phyloP scores from a whole-genome alignment of 2,797 vertebrate species.

The Pelodytes ibericus region DNA sequence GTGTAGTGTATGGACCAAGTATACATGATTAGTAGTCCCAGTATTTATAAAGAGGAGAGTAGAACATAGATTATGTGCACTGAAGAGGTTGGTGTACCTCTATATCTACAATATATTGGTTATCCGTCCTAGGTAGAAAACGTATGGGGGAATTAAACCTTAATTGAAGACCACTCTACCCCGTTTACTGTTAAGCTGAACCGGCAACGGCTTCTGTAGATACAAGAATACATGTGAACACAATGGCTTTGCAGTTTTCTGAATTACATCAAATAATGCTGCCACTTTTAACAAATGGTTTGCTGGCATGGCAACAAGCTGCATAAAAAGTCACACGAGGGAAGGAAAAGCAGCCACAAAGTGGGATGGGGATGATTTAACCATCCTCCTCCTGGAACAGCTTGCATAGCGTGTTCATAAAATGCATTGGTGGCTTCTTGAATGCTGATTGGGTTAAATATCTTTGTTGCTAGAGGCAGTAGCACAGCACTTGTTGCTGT shows the following conservation, averaged over 20 bases:
- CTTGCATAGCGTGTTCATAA: neutral
- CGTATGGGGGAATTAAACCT: neutral
- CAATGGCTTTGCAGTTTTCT: constrained; percentile 42
- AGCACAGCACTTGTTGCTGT: constrained; percentile 60
- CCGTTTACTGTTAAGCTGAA: neutral
- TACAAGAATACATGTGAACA: constrained; percentile 14
- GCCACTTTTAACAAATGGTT: constrained; percentile 51
- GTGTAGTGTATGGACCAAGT: no score
- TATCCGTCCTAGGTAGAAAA: neutral
- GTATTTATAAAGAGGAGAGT: no score
- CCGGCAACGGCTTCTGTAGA: neutral
- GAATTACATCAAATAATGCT: constrained; percentile 50
- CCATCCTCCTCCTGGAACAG: neutral
- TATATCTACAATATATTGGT: no score
- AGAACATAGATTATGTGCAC: no score
- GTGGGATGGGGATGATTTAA: constrained; percentile 28
- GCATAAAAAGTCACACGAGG: constrained; percentile 35
- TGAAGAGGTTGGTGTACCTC: no score
- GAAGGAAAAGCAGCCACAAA: constrained; percentile 35
- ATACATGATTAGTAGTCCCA: no score
- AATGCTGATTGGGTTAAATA: constrained; percentile 18
- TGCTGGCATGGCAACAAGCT: constrained; percentile 54
- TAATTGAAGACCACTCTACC: neutral
- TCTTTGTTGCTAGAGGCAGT: constrained; percentile 53
- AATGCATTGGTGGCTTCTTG: neutral